Percentiles rank a stretch among this genome's conserved stretches.
Evolutionary conservation across 1,140 invertebrate genomes (phyloP).

Genomic region (Dendroctonus ponderosae): DNA sequence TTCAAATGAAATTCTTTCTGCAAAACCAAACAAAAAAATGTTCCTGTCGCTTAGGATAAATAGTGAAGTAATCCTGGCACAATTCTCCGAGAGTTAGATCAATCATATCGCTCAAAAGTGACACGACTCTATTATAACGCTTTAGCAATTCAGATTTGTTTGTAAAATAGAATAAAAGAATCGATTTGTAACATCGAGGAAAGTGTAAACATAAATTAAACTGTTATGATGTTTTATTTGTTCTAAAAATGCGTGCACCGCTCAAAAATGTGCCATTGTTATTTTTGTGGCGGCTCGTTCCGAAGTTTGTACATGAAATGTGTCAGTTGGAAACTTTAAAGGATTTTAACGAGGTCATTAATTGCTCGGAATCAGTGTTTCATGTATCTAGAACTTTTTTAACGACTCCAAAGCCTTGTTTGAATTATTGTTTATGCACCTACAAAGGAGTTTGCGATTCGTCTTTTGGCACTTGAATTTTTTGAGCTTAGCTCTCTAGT

Average conservation of each 20-base stretch:
- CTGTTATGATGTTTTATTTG: slow-evolving; percentile 26
- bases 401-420: neutral
- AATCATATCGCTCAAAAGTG: slow-evolving; percentile 13
- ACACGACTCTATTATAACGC: slow-evolving; percentile 25
- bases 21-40: slow-evolving; percentile 13
- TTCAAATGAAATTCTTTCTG: slow-evolving; percentile 5
- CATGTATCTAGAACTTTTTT: slow-evolving; percentile 4
- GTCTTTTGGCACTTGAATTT: too few relatives aligned
- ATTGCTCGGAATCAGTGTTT: slow-evolving; percentile 4
- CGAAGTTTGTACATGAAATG: slow-evolving; percentile 10
- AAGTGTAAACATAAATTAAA: slow-evolving; percentile 19
- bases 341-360: slow-evolving; percentile 20
- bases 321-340: slow-evolving; percentile 21
- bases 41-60: slow-evolving; percentile 15
- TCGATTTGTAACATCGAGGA: slow-evolving; percentile 21
- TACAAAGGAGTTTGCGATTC: too few relatives aligned
- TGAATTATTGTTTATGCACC: neutral
- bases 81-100: slow-evolving; percentile 14
- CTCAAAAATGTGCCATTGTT: slow-evolving; percentile 25
- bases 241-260: slow-evolving; percentile 13
- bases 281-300: slow-evolving; percentile 15
- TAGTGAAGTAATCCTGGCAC: slow-evolving; percentile 3
- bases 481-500: too few relatives aligned
- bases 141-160: slow-evolving; percentile 21
- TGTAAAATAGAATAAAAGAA: slow-evolving; percentile 29